Evolutionary conservation across 2,888 invertebrate species (phyloP).

Genomic region (Schrankia costaestrigalis): DNA sequence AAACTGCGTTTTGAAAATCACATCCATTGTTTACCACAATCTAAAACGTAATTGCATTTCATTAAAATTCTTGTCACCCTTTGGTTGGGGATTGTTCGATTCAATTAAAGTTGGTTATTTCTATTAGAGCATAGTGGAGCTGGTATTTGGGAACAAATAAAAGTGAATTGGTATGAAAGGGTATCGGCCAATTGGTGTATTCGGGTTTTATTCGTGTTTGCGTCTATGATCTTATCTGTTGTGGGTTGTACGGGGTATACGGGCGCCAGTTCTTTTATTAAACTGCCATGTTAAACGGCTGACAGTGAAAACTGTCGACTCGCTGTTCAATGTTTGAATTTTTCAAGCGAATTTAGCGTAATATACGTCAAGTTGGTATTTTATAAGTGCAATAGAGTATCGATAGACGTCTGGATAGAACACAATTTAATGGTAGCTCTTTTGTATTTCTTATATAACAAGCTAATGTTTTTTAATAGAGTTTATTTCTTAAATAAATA

Average conservation of each 20-base stretch:
- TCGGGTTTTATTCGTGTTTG: slow-evolving; percentile 61
- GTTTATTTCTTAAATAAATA: too few species aligned
- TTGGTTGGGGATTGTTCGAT: slow-evolving; percentile 50
- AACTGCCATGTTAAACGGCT: slow-evolving; percentile 50
- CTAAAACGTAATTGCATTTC: slow-evolving; percentile 47
- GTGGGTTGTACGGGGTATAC: slow-evolving; percentile 50
- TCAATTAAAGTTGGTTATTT: slow-evolving; percentile 72
- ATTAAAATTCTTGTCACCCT: slow-evolving; percentile 64
- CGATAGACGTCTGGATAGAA: too few species aligned
- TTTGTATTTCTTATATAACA: too few species aligned
- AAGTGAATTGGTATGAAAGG: slow-evolving; percentile 56
- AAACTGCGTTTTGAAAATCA: slow-evolving; percentile 24
- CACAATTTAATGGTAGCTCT: too few species aligned
- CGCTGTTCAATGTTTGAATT: slow-evolving; percentile 9
- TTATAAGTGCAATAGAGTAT: neutral
- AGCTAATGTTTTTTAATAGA: too few species aligned
- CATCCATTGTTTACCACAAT: slow-evolving; percentile 27
- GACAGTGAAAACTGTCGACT: slow-evolving; percentile 40
- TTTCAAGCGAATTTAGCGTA: too few species aligned
- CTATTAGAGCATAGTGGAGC: slow-evolving; percentile 44
- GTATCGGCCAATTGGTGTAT: slow-evolving; percentile 63
- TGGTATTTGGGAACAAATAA: slow-evolving; percentile 29
- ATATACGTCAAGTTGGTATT: slow-evolving; percentile 11
- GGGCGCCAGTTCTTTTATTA: slow-evolving; percentile 71
- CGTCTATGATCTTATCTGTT: slow-evolving; percentile 73